Conservation (phyloP, 2,888 invertebrate species). For the Volucella zonaria region DNA sequence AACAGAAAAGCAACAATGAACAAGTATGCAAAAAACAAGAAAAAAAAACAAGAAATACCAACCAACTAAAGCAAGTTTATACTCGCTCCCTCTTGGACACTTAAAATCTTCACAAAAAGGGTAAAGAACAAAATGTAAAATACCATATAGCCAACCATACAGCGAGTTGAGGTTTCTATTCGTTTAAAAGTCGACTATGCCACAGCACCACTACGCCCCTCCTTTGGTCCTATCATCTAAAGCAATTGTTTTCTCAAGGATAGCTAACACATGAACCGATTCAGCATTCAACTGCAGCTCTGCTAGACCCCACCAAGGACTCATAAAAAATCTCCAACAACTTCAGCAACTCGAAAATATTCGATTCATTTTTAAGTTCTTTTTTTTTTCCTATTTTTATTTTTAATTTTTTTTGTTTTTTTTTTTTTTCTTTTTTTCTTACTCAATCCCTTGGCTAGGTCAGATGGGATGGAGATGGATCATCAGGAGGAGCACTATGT, state of each 20-base stretch:
- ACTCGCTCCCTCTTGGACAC: constrained; percentile 49
- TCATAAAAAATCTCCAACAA: constrained; percentile 67
- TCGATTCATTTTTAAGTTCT: constrained; percentile 67
- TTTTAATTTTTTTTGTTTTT: no score
- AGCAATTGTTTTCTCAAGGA: constrained; percentile 64
- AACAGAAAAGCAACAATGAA: constrained; percentile 65
- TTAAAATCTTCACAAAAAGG: constrained; percentile 39
- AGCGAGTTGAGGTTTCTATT: constrained; percentile 34
- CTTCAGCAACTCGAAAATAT: constrained; percentile 59
- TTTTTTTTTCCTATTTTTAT: not conserved
- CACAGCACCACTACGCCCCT: constrained; percentile 24
- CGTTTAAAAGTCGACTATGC: constrained; percentile 19
- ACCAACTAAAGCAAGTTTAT: constrained; percentile 42
- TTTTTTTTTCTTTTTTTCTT: constrained; percentile 5
- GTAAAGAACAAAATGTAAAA: constrained; percentile 1
- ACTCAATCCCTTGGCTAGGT: constrained; percentile 22
- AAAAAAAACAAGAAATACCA: no score
- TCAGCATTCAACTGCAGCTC: constrained; percentile 21
- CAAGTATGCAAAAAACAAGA: constrained; percentile 56
- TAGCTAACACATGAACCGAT: constrained; percentile 64
- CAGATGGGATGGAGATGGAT: constrained; percentile 54
- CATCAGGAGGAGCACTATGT: constrained; percentile 32
- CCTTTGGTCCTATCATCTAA: constrained; percentile 46
- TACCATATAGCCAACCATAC: constrained; percentile 32
- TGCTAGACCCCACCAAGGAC: constrained; percentile 48